These are phyloP conservation scores for Strigamia transsilvanica DNA, from an alignment of 2,888 invertebrate species.

Conservation along the genomic window DNA sequence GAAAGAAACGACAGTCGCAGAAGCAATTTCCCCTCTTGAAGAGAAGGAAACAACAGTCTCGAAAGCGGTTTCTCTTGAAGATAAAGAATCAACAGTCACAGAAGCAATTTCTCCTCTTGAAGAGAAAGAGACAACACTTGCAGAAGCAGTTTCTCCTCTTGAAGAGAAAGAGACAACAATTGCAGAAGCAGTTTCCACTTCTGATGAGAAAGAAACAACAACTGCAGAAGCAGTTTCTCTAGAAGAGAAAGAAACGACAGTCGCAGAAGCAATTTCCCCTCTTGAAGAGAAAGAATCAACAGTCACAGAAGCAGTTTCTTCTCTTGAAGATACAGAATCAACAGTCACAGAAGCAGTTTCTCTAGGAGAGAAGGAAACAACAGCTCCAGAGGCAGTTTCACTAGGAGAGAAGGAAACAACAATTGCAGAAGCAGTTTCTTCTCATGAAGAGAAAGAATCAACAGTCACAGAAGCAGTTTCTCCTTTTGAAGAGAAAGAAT, in stretches of 20 bases:
- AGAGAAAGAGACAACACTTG: background rate
- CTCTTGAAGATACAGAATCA: background rate
- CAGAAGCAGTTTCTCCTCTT: background rate
- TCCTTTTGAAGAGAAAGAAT: background rate
- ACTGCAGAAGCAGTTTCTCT: background rate
- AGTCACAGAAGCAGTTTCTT: background rate
- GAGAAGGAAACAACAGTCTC: conserved; percentile 54
- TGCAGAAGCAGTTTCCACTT: background rate
- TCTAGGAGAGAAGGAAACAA: no score
- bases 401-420: background rate
- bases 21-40: conserved; percentile 56
- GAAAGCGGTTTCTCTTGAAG: background rate
- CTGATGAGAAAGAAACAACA: conserved; percentile 28
- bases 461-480: background rate
- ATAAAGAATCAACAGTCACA: background rate
- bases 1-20: conserved; percentile 55
- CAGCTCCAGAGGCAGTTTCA: no score
- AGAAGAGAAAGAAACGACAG: background rate
- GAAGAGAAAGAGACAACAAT: background rate
- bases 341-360: background rate
- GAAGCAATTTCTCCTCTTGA: background rate
- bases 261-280: background rate
- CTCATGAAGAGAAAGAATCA: background rate
- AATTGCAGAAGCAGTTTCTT: background rate
- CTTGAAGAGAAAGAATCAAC: background rate